These are phyloP conservation scores for Ophiothrix spiculata DNA, from an alignment of 35 echinoderm and acorn worm genomes.

Conservation along the genomic window DNA sequence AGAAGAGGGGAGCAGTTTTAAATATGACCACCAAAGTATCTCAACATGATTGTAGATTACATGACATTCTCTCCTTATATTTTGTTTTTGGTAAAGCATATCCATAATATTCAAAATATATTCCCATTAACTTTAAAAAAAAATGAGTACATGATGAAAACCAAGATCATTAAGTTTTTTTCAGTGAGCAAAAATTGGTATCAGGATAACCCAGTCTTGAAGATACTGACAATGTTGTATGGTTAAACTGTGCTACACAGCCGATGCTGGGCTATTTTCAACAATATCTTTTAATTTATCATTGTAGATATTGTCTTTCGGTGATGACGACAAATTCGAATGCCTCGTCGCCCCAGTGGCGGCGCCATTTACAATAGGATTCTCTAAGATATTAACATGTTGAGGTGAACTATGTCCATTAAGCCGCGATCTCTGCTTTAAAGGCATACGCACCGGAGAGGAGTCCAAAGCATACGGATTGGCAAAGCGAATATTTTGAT, in stretches of 20 bases:
- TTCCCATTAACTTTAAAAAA: too few relatives aligned
- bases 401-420: neutral
- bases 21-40: too few relatives aligned
- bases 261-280: conserved; percentile 25
- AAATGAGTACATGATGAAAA: too few relatives aligned
- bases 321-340: neutral
- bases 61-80: too few relatives aligned
- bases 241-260: conserved; percentile 16
- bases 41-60: too few relatives aligned
- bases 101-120: too few relatives aligned
- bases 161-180: too few relatives aligned
- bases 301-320: conserved; percentile 24
- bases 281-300: conserved; percentile 39
- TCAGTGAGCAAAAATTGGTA: too few relatives aligned
- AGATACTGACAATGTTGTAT: too few relatives aligned
- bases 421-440: conserved; percentile 8
- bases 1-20: too few relatives aligned
- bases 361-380: conserved; percentile 13
- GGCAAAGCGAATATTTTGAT: neutral
- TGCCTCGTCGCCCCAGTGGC: neutral
- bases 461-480: conserved; percentile 12
- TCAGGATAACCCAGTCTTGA: too few relatives aligned
- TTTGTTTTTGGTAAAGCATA: too few relatives aligned
- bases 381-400: conserved; percentile 29
- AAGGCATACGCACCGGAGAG: conserved; percentile 16